Conservation (phyloP, 2,888 invertebrate species). For the Drosophila sordidapex region DNA sequence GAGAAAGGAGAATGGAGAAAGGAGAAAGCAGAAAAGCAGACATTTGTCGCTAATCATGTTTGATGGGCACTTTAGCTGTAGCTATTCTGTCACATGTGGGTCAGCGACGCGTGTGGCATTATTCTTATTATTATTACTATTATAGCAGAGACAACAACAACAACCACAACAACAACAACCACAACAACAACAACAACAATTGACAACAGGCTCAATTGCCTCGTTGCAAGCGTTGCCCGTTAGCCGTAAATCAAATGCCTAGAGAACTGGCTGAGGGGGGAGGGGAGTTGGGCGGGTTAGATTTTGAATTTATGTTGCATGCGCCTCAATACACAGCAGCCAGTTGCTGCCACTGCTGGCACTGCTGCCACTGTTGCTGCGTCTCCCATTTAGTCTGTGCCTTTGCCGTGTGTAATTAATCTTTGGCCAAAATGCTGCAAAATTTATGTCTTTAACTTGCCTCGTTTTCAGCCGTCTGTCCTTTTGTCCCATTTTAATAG, state of each 20-base stretch:
- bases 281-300: neutral
- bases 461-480: slow-evolving; percentile 26
- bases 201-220: slow-evolving; percentile 57
- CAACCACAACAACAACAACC: neutral
- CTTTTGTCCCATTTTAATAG: slow-evolving; percentile 58
- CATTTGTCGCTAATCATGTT: slow-evolving; percentile 59
- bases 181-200: slow-evolving; percentile 18
- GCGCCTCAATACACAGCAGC: slow-evolving; percentile 53
- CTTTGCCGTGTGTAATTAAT: slow-evolving; percentile 75
- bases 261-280: neutral
- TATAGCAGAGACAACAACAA: slow-evolving; percentile 29
- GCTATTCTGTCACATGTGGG: slow-evolving; percentile 50
- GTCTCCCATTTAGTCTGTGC: slow-evolving; percentile 12
- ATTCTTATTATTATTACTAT: slow-evolving; percentile 47
- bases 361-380: slow-evolving; percentile 1
- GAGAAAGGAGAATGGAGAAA: neutral
- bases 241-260: slow-evolving; percentile 57
- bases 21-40: neutral
- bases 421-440: slow-evolving; percentile 79
- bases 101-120: slow-evolving; percentile 46
- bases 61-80: slow-evolving; percentile 44
- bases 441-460: slow-evolving; percentile 82
- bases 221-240: slow-evolving; percentile 55
- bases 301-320: slow-evolving; percentile 75
- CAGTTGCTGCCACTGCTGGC: neutral